Conservation (phyloP, 1,140 invertebrate genomes). For the Calliphora vicina region DNA sequence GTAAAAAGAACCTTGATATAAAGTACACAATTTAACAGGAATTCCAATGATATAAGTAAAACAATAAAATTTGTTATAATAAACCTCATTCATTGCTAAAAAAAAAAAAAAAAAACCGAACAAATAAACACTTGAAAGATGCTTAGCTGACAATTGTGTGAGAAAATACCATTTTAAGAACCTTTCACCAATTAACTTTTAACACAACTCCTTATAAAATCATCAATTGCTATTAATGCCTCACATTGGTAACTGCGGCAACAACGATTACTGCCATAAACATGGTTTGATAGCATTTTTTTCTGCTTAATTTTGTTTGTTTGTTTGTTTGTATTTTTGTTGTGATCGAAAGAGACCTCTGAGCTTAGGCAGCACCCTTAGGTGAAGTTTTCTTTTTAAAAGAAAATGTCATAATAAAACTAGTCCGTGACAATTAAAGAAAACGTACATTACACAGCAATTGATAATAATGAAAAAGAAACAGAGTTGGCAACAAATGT, state of each 20-base stretch:
- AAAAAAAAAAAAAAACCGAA: too few species aligned
- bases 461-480: neutral
- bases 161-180: slow-evolving; percentile 32
- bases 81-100: too few species aligned
- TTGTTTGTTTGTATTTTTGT: too few species aligned
- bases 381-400: neutral
- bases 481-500: neutral
- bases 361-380: neutral
- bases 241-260: neutral
- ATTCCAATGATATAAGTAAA: too few species aligned
- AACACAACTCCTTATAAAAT: slow-evolving; percentile 13
- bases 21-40: too few species aligned
- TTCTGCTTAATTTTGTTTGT: neutral
- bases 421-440: slow-evolving; percentile 29
- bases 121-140: too few species aligned
- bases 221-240: neutral
- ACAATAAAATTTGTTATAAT: too few species aligned
- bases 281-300: neutral
- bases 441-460: neutral
- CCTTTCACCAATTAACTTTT: slow-evolving; percentile 24
- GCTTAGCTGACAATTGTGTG: neutral
- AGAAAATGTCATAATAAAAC: slow-evolving; percentile 16
- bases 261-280: neutral
- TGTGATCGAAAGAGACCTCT: neutral
- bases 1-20: too few species aligned